Conservation (phyloP, 2,113 vertebrate species). For the Probosciger aterrimus region DNA sequence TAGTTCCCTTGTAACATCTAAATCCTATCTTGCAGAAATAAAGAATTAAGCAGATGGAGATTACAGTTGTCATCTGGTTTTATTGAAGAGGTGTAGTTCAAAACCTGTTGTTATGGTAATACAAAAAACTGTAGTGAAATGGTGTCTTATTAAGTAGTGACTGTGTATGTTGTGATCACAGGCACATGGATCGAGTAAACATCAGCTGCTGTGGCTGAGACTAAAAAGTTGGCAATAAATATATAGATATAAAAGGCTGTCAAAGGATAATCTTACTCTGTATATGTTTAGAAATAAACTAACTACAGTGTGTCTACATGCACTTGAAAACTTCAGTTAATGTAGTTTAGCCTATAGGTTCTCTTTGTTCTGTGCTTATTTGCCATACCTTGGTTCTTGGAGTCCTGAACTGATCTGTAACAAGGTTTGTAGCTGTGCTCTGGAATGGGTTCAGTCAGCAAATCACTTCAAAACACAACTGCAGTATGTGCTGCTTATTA, state of each 20-base stretch:
- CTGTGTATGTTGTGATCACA: neutral
- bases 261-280: neutral
- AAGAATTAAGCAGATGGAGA: constrained; percentile 42
- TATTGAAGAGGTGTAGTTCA: constrained; percentile 31
- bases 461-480: neutral
- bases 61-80: constrained; percentile 9
- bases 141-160: neutral
- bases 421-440: neutral
- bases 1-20: constrained; percentile 42
- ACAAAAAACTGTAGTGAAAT: neutral
- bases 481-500: neutral
- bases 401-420: neutral
- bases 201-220: neutral
- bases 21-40: constrained; percentile 64
- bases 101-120: constrained; percentile 40
- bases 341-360: neutral
- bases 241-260: neutral
- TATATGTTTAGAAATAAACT: neutral
- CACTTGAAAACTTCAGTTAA: neutral
- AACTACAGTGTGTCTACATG: neutral
- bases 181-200: neutral
- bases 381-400: constrained; percentile 5
- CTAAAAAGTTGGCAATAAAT: neutral
- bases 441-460: neutral
- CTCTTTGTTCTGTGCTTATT: neutral